Conservation (phyloP, 2,797 vertebrate species). For the Hydrophis major region DNA sequence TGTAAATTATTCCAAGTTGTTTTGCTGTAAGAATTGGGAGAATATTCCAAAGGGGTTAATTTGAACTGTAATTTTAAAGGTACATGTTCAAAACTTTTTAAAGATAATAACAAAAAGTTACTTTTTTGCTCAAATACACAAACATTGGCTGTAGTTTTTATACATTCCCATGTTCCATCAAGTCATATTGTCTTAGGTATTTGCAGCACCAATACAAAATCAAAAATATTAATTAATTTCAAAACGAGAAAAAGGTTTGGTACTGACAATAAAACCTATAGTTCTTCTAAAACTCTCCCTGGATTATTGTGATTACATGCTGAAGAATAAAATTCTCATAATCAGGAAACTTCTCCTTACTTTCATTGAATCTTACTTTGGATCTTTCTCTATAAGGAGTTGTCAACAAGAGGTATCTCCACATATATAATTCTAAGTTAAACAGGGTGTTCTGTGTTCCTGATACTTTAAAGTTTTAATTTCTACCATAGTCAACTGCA, state of each 20-base stretch:
- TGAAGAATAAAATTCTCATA: neutral
- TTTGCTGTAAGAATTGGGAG: neutral
- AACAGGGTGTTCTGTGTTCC: neutral
- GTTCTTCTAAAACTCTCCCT: neutral
- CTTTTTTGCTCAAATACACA: neutral
- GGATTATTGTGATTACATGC: neutral
- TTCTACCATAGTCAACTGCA: neutral
- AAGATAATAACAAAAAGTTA: neutral
- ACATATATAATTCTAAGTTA: neutral
- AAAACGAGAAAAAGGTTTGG: neutral
- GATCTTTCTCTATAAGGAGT: neutral
- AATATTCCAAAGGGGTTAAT: neutral
- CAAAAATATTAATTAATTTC: neutral
- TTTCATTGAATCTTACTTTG: neutral
- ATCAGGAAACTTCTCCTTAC: neutral
- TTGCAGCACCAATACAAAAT: neutral
- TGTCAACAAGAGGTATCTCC: neutral
- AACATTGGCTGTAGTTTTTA: neutral
- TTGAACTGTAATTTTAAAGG: neutral
- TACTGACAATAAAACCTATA: neutral
- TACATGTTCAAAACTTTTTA: neutral
- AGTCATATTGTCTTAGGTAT: neutral
- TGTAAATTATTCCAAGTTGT: neutral
- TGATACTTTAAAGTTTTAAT: neutral
- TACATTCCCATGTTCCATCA: neutral